phyloP scores from a whole-genome alignment of 2,797 vertebrate species.

The Gymnothorax javanicus region DNA sequence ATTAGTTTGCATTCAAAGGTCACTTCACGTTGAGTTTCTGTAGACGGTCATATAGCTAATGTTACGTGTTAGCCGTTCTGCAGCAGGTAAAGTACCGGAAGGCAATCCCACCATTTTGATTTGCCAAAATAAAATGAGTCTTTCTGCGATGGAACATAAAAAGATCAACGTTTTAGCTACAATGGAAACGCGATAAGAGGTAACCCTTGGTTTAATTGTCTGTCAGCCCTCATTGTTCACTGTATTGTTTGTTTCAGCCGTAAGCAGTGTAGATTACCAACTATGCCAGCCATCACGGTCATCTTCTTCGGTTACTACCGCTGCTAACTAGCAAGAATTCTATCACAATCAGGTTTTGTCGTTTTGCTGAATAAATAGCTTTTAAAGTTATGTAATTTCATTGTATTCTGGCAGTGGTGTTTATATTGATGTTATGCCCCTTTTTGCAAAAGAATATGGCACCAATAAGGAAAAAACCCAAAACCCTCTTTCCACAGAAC shows the following conservation, averaged over 20 bases:
- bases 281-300: too few species aligned
- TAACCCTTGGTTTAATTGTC: too few species aligned
- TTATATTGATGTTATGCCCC: slow-evolving; percentile 4
- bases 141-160: too few species aligned
- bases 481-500: slow-evolving; percentile 18
- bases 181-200: too few species aligned
- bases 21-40: not conserved
- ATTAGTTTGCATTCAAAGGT: not conserved
- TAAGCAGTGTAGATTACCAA: too few species aligned
- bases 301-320: not conserved
- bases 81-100: not conserved
- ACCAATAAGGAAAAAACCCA: slow-evolving; percentile 25
- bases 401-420: not conserved
- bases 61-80: not conserved
- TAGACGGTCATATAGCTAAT: not conserved
- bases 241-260: too few species aligned
- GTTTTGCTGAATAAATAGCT: not conserved
- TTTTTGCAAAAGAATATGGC: slow-evolving; percentile 7
- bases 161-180: too few species aligned
- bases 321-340: not conserved
- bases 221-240: too few species aligned
- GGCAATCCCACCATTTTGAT: not conserved
- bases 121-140: not conserved
- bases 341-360: not conserved
- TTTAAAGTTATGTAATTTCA: not conserved